Conservation (phyloP, 2,888 invertebrate genomes). For the Dinocampus coccinellae region DNA sequence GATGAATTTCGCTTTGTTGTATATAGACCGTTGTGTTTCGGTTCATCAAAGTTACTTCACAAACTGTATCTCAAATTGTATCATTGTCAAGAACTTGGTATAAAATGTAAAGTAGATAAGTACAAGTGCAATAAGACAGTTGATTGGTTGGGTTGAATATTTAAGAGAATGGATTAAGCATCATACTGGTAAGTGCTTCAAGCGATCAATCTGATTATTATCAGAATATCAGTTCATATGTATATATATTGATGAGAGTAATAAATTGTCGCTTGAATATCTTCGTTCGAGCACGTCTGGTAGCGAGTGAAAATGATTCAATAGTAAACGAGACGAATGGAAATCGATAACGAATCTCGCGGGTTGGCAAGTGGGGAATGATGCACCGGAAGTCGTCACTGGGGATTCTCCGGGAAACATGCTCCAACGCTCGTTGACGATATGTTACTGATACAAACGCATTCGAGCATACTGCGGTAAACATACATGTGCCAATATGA, state of each 20-base stretch:
- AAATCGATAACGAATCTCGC: constrained; percentile 32
- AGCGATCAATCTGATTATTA: constrained; percentile 48
- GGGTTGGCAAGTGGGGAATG: constrained; percentile 13
- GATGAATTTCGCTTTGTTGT: constrained; percentile 43
- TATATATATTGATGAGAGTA: neutral
- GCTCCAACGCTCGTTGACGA: constrained; percentile 26
- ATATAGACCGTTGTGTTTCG: constrained; percentile 57
- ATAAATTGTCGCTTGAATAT: constrained; percentile 12
- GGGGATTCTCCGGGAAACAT: constrained; percentile 30
- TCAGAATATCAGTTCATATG: neutral
- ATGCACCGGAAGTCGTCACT: constrained; percentile 31
- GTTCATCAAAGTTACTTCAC: constrained; percentile 56
- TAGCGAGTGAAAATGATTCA: constrained; percentile 2
- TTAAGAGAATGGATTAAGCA: neutral
- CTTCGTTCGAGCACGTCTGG: neutral
- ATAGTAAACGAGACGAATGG: constrained; percentile 3
- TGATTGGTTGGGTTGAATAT: neutral
- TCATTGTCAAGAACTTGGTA: constrained; percentile 53
- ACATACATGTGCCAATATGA: neutral
- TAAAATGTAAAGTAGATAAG: constrained; percentile 10
- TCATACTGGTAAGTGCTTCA: constrained; percentile 10
- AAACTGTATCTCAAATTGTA: constrained; percentile 58
- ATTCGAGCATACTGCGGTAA: neutral
- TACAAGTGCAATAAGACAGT: neutral
- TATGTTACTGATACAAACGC: constrained; percentile 28